These are phyloP conservation scores for Syritta pipiens DNA, from an alignment of 2,888 invertebrate species.

Conservation along the genomic window DNA sequence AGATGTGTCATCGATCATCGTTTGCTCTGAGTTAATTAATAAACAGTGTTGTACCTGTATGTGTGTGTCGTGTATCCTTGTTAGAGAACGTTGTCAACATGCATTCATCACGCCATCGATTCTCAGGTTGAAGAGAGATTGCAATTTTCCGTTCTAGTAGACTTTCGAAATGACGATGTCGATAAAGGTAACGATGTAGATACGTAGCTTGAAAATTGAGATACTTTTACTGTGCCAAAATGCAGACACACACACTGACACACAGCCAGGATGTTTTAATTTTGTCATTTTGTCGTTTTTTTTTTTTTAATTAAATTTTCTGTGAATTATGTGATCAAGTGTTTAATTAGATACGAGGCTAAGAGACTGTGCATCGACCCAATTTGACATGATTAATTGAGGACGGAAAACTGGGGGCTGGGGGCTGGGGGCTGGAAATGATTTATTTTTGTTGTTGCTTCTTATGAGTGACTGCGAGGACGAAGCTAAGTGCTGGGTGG, in stretches of 20 bases:
- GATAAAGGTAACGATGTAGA: conserved; percentile 11
- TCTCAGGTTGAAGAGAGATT: conserved; percentile 15
- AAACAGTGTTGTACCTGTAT: not conserved
- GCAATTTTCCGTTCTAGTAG: conserved; percentile 32
- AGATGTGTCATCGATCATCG: conserved; percentile 50
- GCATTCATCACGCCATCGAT: conserved; percentile 4
- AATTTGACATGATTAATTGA: conserved; percentile 31
- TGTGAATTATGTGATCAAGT: conserved; percentile 36
- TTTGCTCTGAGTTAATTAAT: conserved; percentile 55
- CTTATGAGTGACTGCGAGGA: not conserved
- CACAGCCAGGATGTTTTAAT: not conserved
- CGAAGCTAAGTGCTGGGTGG: not conserved
- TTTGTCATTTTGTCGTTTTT: not conserved
- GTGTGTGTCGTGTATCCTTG: not conserved
- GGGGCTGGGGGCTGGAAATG: not conserved
- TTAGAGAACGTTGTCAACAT: conserved; percentile 1
- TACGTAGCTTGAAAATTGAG: not conserved
- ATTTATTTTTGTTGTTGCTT: conserved; percentile 19
- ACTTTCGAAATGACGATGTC: conserved; percentile 13
- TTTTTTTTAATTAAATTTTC: conserved; percentile 38
- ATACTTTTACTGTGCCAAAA: not conserved
- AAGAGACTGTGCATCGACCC: conserved; percentile 31
- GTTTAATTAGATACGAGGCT: conserved; percentile 37
- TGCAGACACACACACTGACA: not conserved
- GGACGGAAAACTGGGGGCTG: not conserved